Conservation (phyloP, 2,888 invertebrate species). For the Buathra laborator region DNA sequence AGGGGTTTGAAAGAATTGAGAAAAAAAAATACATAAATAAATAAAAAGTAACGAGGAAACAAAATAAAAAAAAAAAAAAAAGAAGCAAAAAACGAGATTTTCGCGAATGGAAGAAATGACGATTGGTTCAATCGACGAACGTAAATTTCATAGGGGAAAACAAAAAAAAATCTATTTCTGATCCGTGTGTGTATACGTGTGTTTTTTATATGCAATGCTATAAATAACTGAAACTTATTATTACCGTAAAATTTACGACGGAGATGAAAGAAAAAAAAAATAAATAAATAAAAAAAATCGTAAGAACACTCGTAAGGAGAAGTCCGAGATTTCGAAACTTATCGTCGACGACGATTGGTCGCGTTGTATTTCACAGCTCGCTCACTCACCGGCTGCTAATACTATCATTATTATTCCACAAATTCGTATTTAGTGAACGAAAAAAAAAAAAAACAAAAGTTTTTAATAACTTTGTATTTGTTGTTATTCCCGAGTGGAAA, state of each 20-base stretch:
- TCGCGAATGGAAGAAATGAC: constrained; percentile 55
- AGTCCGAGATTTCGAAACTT: constrained; percentile 26
- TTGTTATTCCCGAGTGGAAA: neutral
- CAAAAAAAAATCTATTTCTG: constrained; percentile 77
- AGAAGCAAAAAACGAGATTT: constrained; percentile 58
- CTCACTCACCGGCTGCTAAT: constrained; percentile 40
- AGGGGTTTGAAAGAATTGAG: constrained; percentile 53
- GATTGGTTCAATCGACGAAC: constrained; percentile 59
- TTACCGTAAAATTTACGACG: constrained; percentile 72
- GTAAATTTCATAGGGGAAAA: constrained; percentile 53
- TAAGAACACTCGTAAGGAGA: constrained; percentile 52
- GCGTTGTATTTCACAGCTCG: constrained; percentile 27
- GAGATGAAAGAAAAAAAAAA: constrained; percentile 61
- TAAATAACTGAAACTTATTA: constrained; percentile 72
- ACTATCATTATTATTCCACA: constrained; percentile 3
- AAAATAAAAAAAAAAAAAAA: too few relatives aligned
- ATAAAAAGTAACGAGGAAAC: constrained; percentile 67
- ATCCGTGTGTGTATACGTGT: constrained; percentile 79
- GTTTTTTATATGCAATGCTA: constrained; percentile 77
- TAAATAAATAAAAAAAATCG: constrained; percentile 17
- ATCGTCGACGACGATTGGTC: constrained; percentile 18
- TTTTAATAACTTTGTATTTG: neutral
- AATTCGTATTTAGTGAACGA: neutral
- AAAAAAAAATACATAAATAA: too few relatives aligned
- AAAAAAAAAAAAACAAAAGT: neutral